A percentile compares a stretch with the other conserved stretches of the same genome.
Conservation (phyloP, 1,140 invertebrate species). For the Phenacoccus solenopsis region DNA sequence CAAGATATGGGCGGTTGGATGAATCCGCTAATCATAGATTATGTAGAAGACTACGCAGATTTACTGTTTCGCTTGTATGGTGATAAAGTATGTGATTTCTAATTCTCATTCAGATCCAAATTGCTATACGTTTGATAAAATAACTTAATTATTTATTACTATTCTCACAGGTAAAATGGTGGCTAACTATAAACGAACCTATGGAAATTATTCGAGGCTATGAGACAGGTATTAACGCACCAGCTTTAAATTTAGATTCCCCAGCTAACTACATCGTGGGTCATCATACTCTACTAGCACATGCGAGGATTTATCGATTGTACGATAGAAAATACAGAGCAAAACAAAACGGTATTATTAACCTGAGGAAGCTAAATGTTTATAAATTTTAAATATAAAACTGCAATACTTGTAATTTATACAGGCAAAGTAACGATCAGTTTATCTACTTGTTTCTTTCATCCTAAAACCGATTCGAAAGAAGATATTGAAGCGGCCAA, state of each 20-base stretch:
- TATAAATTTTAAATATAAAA: not conserved
- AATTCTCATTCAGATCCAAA: too few relatives aligned
- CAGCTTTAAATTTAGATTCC: slow-evolving; percentile 38
- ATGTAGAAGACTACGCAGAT: slow-evolving; percentile 39
- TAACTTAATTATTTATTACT: too few relatives aligned
- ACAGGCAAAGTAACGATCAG: not conserved
- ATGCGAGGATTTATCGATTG: slow-evolving; percentile 48
- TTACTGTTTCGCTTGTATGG: slow-evolving; percentile 41
- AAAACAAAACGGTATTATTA: slow-evolving; percentile 41
- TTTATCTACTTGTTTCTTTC: not conserved
- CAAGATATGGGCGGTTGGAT: slow-evolving; percentile 47
- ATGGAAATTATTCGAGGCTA: slow-evolving; percentile 51
- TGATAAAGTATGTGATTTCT: slow-evolving; percentile 32
- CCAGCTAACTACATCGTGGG: slow-evolving; percentile 42
- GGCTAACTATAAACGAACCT: slow-evolving; percentile 62
- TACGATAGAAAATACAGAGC: slow-evolving; percentile 47
- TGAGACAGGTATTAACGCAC: slow-evolving; percentile 33
- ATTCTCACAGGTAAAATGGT: slow-evolving; percentile 41
- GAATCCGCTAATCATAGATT: slow-evolving; percentile 42
- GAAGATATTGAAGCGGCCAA: slow-evolving; percentile 38
- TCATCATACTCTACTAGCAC: slow-evolving; percentile 47
- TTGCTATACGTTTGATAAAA: not conserved
- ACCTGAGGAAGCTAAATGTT: too few relatives aligned
- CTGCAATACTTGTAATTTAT: too few relatives aligned
- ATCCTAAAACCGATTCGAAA: slow-evolving; percentile 28